phyloP scores from a whole-genome alignment of 2,797 vertebrate species.

The Chelidonichthys spinosus region DNA sequence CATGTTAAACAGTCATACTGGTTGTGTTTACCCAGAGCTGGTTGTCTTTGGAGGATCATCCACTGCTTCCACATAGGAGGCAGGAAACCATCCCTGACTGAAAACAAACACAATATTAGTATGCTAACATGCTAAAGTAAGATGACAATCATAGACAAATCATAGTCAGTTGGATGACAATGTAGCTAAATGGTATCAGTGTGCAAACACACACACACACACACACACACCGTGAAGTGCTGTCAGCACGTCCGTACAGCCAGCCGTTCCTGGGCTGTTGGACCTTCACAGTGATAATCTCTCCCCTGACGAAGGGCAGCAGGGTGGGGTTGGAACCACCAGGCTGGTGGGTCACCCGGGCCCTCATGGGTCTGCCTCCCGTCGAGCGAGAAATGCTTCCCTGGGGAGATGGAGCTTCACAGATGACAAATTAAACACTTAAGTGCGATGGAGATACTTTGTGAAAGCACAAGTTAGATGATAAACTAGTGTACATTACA shows the following conservation, averaged over 20 bases:
- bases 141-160: neutral
- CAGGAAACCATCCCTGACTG: slow-evolving; percentile 96
- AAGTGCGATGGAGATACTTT: neutral
- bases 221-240: slow-evolving; percentile 82
- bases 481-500: slow-evolving; percentile 12
- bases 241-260: slow-evolving; percentile 90
- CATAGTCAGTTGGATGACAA: no score
- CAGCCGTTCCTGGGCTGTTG: slow-evolving; percentile 90
- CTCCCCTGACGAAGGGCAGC: slow-evolving; percentile 87
- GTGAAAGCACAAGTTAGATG: slow-evolving; percentile 3
- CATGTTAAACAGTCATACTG: no score
- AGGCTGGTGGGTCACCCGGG: slow-evolving; percentile 83
- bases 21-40: slow-evolving; percentile 65
- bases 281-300: slow-evolving; percentile 85
- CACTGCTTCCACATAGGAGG: slow-evolving; percentile 87
- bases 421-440: slow-evolving; percentile 12
- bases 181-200: no score
- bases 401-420: slow-evolving; percentile 81
- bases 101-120: neutral
- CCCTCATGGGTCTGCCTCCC: slow-evolving; percentile 77
- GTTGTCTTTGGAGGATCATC: slow-evolving; percentile 62
- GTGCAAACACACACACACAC: neutral
- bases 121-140: neutral
- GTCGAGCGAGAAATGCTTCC: slow-evolving; percentile 74
- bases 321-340: slow-evolving; percentile 84